Evolutionary conservation across 35 echinoderm and acorn worm genomes (phyloP).

Genomic region (Eucidaris tribuloides): DNA sequence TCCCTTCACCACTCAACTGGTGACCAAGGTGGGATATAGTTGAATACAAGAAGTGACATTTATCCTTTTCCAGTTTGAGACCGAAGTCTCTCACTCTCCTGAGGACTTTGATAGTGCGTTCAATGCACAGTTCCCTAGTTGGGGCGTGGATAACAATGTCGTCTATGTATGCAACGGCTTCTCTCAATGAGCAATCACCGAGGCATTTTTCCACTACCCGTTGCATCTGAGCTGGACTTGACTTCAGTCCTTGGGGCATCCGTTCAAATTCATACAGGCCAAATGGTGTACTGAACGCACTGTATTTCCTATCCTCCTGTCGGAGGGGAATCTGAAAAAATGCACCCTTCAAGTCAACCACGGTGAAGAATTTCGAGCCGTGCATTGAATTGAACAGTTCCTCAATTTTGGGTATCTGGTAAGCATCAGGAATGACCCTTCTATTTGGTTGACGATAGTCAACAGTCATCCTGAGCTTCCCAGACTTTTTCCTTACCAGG

Average conservation of each 20-base stretch:
- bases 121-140: neutral
- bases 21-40: too few species aligned
- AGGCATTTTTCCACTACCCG: neutral
- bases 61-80: neutral
- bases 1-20: too few species aligned
- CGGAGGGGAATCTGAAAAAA: neutral
- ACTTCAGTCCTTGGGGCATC: neutral
- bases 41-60: neutral
- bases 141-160: slow-evolving; percentile 3
- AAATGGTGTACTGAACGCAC: neutral
- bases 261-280: neutral
- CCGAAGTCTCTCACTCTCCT: neutral
- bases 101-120: neutral
- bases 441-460: neutral
- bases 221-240: neutral
- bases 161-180: neutral
- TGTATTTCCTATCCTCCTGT: neutral
- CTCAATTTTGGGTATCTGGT: neutral
- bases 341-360: neutral
- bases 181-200: neutral
- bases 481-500: neutral
- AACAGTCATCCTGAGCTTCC: neutral
- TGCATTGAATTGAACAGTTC: neutral
- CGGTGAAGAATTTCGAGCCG: too few species aligned
- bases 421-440: neutral